Base-by-base conservation (phyloP, 2,113 vertebrate genomes). In the Lepus timidus region DNA sequence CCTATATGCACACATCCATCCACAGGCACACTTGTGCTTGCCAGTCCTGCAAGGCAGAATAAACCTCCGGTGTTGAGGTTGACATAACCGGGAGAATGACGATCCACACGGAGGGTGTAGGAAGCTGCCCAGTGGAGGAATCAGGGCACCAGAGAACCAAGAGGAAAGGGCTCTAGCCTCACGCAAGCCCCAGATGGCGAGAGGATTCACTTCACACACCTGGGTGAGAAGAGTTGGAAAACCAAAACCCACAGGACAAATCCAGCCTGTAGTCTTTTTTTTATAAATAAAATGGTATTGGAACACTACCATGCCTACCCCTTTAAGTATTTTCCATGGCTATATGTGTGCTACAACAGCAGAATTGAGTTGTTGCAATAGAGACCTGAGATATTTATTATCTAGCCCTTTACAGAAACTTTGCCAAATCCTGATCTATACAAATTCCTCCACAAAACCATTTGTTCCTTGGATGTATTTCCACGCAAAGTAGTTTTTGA, bases 221-320 rank as follows among this genome's bases (percentile, higher is more conserved):
- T 61, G 20, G 29, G 44, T 44, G 44, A 44, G 44, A n/a, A 2
- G 33, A 65, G 5, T 83, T 19, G 36, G 23, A 6, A 61, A 82
- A 80, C n/a, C 25, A 51, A 39, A 58, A 22, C 29, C 58, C 61
- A 36, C 1, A 23, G 62, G 33, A 27, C 83, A 94, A 62, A 88
- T 76, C 58, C 55, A 62, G 14, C 27, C 71, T 27, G 51, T 22
- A 19, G 27, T 51, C 58, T 55, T 31, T 33, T 78, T 9, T 64
- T 80, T 75, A 55, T 70, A 86, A 76, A 93, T 86, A 87, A 84
- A 85, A 51, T 85, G 93, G 91, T 49, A 85, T 51, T 75, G 67
- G 14, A 51, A 93, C 9, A 51, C 11, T 44, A 13, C 9, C n/a
- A 36, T 44, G 11, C 9, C 11, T 49, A 51, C 17, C 10, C 29